phyloP scores from a whole-genome alignment of 2,113 vertebrate genomes.

The Phrynocephalus versicolor region DNA sequence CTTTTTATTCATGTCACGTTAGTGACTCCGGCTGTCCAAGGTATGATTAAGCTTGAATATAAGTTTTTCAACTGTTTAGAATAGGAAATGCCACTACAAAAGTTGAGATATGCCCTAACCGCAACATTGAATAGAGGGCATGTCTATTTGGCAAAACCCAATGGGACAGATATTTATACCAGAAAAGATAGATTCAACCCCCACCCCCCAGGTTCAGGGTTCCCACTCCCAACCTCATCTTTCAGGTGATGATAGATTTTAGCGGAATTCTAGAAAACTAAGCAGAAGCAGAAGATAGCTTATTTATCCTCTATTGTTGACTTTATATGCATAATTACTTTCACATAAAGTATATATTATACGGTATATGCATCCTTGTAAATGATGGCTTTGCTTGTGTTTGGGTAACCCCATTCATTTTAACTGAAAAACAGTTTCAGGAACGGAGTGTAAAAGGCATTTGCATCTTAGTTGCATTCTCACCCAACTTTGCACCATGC shows the following conservation, averaged over 20 bases:
- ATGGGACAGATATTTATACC: too few relatives aligned
- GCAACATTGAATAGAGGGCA: too few relatives aligned
- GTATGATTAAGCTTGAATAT: too few relatives aligned
- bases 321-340: background rate
- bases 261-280: background rate
- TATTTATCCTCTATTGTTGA: background rate
- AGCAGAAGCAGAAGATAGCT: background rate
- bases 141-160: too few relatives aligned
- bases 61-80: too few relatives aligned
- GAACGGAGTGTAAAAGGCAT: background rate
- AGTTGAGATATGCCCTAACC: too few relatives aligned
- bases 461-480: background rate
- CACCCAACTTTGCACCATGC: background rate
- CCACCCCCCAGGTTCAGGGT: too few relatives aligned
- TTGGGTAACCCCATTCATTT: background rate
- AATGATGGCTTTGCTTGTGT: background rate
- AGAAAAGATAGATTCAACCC: too few relatives aligned
- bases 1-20: too few relatives aligned
- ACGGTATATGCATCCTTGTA: slow-evolving; percentile 18
- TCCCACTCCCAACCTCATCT: background rate
- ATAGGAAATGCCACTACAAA: too few relatives aligned
- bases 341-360: slow-evolving; percentile 6
- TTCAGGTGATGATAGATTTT: background rate
- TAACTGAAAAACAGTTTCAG: background rate
- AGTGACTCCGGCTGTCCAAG: too few relatives aligned